phyloP scores from a whole-genome alignment of 2,113 vertebrate genomes.

The Limanda limanda region DNA sequence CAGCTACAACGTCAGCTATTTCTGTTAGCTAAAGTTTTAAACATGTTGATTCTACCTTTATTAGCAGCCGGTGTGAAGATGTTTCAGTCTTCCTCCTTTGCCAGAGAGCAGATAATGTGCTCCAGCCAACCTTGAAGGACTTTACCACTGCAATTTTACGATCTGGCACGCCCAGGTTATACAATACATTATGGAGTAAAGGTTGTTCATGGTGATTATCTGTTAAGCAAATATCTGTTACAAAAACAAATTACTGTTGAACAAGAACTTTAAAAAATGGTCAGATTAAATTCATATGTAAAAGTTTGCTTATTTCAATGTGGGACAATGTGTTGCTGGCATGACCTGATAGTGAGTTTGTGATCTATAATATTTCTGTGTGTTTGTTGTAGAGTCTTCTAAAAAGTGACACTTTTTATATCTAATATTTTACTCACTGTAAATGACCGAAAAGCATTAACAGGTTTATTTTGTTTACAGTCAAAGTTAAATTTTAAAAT shows the following conservation, averaged over 20 bases:
- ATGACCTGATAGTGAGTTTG: no score
- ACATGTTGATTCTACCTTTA: constrained; percentile 21
- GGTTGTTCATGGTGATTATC: neutral
- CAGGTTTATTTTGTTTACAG: no score
- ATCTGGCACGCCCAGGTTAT: neutral
- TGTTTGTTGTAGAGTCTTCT: no score
- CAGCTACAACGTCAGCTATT: neutral
- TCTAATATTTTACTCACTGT: neutral
- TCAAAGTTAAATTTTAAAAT: neutral
- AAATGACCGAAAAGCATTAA: neutral
- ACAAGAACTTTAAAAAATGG: neutral
- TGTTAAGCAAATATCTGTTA: neutral
- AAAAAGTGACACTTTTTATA: no score
- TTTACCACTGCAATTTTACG: constrained; percentile 21
- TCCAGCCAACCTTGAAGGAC: neutral
- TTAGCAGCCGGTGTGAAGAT: neutral
- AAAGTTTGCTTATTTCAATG: no score
- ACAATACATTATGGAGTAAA: constrained; percentile 29
- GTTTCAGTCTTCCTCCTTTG: neutral
- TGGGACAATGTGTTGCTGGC: no score
- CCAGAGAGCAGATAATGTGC: neutral
- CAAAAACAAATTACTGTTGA: neutral
- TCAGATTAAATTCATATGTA: neutral
- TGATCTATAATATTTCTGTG: no score
- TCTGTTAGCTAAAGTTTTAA: neutral